Base-by-base conservation (phyloP, 2,113 vertebrate species). In the Heliornis fulica region DNA sequence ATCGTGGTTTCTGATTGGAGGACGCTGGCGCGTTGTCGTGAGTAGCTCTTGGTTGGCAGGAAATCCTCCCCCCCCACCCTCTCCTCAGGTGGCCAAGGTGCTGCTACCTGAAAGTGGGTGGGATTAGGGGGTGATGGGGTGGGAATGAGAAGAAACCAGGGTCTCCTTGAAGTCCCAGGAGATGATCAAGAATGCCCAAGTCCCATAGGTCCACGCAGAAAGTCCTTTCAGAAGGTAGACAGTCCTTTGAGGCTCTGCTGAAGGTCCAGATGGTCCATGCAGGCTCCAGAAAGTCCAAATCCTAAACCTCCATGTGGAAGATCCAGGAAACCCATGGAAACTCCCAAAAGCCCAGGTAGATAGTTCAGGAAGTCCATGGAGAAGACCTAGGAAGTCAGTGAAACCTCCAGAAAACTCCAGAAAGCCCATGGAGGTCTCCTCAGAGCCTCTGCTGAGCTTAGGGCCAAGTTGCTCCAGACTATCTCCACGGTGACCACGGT, bases 1-100 rank as follows among this genome's bases (percentile, higher is more conserved):
- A 50, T 98, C 43, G 13, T 81, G 4, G 1, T 99, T 4, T 74
- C 89, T 0, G 94, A 98, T 5, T 99, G 98, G 99, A 98, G 98
- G 79, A 81, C 20, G 0, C 29, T 20, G 9, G 87, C 97, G 7
- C 90, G 31, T 45, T 99, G 98, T 60, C 53, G 98, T 99, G 95
- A 99, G 99, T 99, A 87, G 48, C 36, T 46, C 4, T 34, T 5
- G 41, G 20, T 31, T 7, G 46, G 15, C 46, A 4, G 11, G 34
- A 71, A 26, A 25, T 41, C 59, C 5, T 41, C 32, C 45, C 45
- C 18, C 19, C 45, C 19, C 18, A 46, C 45, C 45, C 45, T n/a
- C 11, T 25, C 63, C 17, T 4, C 45, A 45, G n/a, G 41, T 11
- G 22, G 59, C 53, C 12, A 8, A 36, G 60, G 51, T 0, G 12